Evolutionary conservation across 2,113 vertebrate genomes (phyloP), one percentile per base, ranked within the genome.

Genomic region (Sclerurus mexicanus): DNA sequence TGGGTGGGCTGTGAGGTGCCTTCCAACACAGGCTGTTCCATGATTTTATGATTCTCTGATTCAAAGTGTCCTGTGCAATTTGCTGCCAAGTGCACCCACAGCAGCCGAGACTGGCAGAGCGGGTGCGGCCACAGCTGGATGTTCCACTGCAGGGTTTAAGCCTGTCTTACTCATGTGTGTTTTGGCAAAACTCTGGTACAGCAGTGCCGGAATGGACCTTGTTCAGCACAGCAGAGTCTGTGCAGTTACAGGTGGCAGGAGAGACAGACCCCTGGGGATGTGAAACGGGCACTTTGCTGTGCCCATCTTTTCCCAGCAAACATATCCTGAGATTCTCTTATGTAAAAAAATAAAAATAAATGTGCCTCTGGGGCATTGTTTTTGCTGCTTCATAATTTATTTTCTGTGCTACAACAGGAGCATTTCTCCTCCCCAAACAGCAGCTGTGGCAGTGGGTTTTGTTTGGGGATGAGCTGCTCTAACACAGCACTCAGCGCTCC

Each of bases 251-350:
- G 60, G 3, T 1, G 28, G 16, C 3, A 17, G 44, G 24, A 60
- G 37, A 60, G 46, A 4, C 23, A 2, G 50, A 16, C 8, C 18
- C 31, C 3, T 6, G 0, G 0, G 10, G 4, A 3, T 0, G 4
- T 0, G 4, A 27, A 30, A 4, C 0, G 1, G 63, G 13, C 0
- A 1, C 42, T 52, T 17, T 4, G 33, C 66, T 46, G 15, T 13
- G 55, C 37, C 7, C 23, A 1, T 3, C 30, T 67, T 44, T 12
- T 19, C 67, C 47, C 27, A 14, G 19, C 2, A 5, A 24, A 21
- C 11, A 25, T 39, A 67, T 4, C 35, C 12, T 3, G 10, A 1
- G 5, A 2, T 5, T 30, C 10, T 4, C 7, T 19, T 2, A 8
- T 1, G 2, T 3, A 5, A 15, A 30, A 40, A 15, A 22, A 21